Evolutionary conservation across 1,140 invertebrate genomes (phyloP).

Genomic region (Pseudomyrmex gracilis): DNA sequence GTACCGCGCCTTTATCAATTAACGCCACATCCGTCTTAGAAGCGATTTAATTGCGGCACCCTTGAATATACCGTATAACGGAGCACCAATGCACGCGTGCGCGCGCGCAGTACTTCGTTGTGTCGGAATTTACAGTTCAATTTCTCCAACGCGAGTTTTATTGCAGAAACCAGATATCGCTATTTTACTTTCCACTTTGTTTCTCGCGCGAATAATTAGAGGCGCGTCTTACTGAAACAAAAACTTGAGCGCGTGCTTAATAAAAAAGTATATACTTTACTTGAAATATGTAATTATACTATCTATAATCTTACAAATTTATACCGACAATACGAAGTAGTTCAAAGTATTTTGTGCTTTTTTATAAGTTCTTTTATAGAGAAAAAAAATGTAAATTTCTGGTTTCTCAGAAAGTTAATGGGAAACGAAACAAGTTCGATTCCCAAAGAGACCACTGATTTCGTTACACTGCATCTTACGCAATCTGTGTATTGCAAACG

Average conservation of each 20-base stretch:
- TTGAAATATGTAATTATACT: too few relatives aligned
- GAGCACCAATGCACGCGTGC: not conserved
- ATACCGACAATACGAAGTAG: too few relatives aligned
- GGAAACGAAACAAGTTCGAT: not conserved
- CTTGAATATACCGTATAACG: constrained; percentile 12
- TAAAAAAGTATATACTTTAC: too few relatives aligned
- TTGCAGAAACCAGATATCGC: not conserved
- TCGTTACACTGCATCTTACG: not conserved
- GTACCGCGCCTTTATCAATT: constrained; percentile 49
- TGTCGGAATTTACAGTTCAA: constrained; percentile 30
- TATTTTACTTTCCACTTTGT: constrained; percentile 31
- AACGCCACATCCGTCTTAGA: constrained; percentile 19
- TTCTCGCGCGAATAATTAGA: constrained; percentile 10
- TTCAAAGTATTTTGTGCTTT: not conserved
- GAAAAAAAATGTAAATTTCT: not conserved
- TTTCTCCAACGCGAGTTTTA: constrained; percentile 32
- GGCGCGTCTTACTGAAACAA: not conserved
- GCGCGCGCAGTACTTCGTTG: not conserved
- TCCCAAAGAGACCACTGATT: not conserved
- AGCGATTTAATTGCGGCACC: constrained; percentile 27
- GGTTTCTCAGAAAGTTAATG: constrained; percentile 2
- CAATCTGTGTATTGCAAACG: constrained; percentile 19
- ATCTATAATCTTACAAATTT: too few relatives aligned
- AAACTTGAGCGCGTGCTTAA: too few relatives aligned
- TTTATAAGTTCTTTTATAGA: not conserved